Evolutionary conservation across 2,888 invertebrate genomes (phyloP), one percentile per base, ranked within the genome.

Genomic region (Margaritifera margaritifera): DNA sequence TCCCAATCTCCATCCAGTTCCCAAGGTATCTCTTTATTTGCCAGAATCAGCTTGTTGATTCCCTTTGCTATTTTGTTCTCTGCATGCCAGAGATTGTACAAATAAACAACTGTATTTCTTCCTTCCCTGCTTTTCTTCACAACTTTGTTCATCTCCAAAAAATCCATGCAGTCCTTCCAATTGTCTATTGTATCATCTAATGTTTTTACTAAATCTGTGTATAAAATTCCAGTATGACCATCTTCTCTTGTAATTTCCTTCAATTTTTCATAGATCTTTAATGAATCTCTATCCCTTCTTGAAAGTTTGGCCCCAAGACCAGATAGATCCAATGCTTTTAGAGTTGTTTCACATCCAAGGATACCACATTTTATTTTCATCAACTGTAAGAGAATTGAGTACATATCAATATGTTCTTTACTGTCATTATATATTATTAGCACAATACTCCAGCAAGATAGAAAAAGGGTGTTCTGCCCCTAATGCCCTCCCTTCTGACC

Each of bases 231-330:
- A 27, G 84, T 86, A 71, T 87, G 84, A 0, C 87, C 86, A 27
- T 78, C 59, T 22, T 74, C 67, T 24, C 71, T 75, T 8, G 83
- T 81, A 22, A 83, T 78, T 8, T 64, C 66, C 69, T 87, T 87
- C 24, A 87, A 73, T n/a, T 75, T 81, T 63, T 84, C 83, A 52
- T 87, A 87, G 25, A 87, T 82, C 55, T 79, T 63, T 19, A 87
- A 71, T n/a, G 84, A 84, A 66, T 87, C 86, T 61, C 73, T 76
- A 27, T 80, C 67, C 19, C 71, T 72, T 31, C 75, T 71, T 5
- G 83, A 76, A 1, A 84, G 69, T 15, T 67, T 66, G 2, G 71
- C 50, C 57, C 80, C 62, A 15, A 84, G 69, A 6, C 82, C 83
- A 52, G 75, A 73, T 20, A 72, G 70, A 8, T 74, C 56, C 54